A percentile compares a stretch with the other conserved stretches of the same genome.
Conservation (phyloP, 2,797 vertebrate species). For the Neosilurus mollespiculum region DNA sequence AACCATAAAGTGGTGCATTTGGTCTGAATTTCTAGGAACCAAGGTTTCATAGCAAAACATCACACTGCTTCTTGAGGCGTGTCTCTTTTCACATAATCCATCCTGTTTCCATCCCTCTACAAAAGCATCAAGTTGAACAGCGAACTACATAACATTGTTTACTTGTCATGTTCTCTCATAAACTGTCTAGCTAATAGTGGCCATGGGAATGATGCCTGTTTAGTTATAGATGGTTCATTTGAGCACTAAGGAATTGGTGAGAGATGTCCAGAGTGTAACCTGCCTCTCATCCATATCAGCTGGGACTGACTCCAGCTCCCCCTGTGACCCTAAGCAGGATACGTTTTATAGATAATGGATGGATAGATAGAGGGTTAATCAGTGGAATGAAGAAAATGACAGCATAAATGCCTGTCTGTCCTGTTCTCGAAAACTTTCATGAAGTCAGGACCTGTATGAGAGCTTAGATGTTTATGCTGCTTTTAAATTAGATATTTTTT, state of each 20-base stretch:
- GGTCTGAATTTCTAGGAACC: too few relatives aligned
- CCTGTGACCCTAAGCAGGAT: too few relatives aligned
- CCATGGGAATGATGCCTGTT: not conserved
- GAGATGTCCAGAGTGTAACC: too few relatives aligned
- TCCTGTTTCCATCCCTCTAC: too few relatives aligned
- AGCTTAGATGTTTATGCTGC: not conserved
- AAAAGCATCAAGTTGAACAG: not conserved
- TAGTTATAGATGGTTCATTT: not conserved
- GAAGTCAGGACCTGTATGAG: not conserved
- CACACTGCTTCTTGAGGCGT: too few relatives aligned
- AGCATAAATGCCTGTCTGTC: not conserved
- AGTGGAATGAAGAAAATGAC: not conserved
- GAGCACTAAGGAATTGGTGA: too few relatives aligned
- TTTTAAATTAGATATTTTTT: not conserved
- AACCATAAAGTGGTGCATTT: too few relatives aligned
- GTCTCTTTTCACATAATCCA: too few relatives aligned
- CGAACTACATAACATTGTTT: not conserved
- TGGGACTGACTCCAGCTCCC: too few relatives aligned
- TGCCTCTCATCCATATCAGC: too few relatives aligned
- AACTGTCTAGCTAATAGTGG: not conserved
- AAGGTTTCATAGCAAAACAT: too few relatives aligned
- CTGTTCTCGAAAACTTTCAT: not conserved
- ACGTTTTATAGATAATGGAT: too few relatives aligned
- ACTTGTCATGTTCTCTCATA: not conserved
- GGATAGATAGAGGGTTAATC: not conserved